Evolutionary conservation across 2,888 invertebrate genomes (phyloP), one percentile per base, ranked within the genome.

Genomic region (Laspeyria flexula): DNA sequence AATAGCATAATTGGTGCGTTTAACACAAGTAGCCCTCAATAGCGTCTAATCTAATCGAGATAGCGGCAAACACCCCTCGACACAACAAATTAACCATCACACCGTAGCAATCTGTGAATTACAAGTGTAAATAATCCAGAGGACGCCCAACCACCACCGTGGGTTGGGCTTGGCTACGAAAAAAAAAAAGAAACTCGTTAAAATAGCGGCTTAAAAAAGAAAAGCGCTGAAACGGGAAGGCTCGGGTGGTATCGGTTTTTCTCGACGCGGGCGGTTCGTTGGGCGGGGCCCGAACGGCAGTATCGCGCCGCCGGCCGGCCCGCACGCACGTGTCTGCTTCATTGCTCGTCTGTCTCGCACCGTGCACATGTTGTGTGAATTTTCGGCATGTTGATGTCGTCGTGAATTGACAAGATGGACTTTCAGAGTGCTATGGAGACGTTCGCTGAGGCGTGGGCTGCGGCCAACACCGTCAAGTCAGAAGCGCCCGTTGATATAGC

Each of bases 341-440:
- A 47, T 62, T 60, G 75, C 58, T 64, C 60, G 68, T 63, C 71
- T 62, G 65, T 71, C 65, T 67, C 72, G 75, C 75, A 66, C 67
- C 77, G 83, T 78, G 81, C 86, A 81, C 85, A 85, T 85, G 88
- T 80, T 80, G 74, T 81, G 86, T 87, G 82, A 84, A 81, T 76
- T 82, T 80, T 85, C 91, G 91, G 86, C 90, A 90, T 92, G 88
- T 86, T 85, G 82, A 90, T 89, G 85, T 90, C 90, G 81, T 83
- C 86, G 90, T 91, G 89, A 89, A 79, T 84, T 72, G 76, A 71
- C 83, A 90, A 90, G 85, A 98, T 98, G 98, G 98, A 98, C 96
- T 98, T 98, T 95, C 97, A 98, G 94, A 98, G 98, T 95, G 98
- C 98, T 77, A 98, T 98, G 98, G 98, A 98, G 94, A 98, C 98